A percentile compares a stretch with the other conserved stretches of the same genome.
Conservation (phyloP, 2,888 invertebrate genomes). For the Scaptomyza cyrtandrae region DNA sequence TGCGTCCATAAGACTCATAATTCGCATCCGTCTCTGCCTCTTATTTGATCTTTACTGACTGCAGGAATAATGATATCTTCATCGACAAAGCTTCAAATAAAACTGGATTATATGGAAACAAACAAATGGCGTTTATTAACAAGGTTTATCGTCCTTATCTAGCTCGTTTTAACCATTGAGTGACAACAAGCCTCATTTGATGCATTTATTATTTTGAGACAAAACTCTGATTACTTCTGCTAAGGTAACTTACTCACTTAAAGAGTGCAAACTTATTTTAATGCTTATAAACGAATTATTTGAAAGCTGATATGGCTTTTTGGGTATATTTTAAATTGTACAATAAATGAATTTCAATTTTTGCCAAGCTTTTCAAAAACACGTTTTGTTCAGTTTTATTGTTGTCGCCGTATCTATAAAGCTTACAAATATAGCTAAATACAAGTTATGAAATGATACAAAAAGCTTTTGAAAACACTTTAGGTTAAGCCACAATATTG, state of each 20-base stretch:
- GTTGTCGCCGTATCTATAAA: constrained; percentile 81
- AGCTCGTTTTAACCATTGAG: not conserved
- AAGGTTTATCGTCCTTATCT: not conserved
- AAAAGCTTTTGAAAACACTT: constrained; percentile 39
- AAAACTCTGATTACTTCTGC: not conserved
- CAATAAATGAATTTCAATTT: constrained; percentile 1
- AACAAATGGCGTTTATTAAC: not conserved
- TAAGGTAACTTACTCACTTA: not conserved
- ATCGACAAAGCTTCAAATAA: not conserved
- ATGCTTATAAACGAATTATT: constrained; percentile 37
- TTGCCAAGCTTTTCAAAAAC: constrained; percentile 23
- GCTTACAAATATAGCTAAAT: constrained; percentile 42
- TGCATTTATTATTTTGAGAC: not conserved
- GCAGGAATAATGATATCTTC: constrained; percentile 5
- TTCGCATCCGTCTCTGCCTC: too few species aligned
- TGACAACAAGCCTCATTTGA: not conserved
- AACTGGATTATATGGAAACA: not conserved
- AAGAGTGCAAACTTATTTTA: constrained; percentile 10
- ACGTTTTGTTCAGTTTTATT: constrained; percentile 55
- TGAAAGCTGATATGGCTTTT: constrained; percentile 60
- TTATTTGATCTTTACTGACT: constrained; percentile 7
- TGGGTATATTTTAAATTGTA: constrained; percentile 9
- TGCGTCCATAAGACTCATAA: not conserved
- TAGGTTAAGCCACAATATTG: constrained; percentile 60
- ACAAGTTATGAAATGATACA: constrained; percentile 13